Percentiles rank a stretch among this genome's conserved stretches.
Evolutionary conservation across 2,888 invertebrate genomes (phyloP).

Genomic region (Chydorus sphaericus): DNA sequence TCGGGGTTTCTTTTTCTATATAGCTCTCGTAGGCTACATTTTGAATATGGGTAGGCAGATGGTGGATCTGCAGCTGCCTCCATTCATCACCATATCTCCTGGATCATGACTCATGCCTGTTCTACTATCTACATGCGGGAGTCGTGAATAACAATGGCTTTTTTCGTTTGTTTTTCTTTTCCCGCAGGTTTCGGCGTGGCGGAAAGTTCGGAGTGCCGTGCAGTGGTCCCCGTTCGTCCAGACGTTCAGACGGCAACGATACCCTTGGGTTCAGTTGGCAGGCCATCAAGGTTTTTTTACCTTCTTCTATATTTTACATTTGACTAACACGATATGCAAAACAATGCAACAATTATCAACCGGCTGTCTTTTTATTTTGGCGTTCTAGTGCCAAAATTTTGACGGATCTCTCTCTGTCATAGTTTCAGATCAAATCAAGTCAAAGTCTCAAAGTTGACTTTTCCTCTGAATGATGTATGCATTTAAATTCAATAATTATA

Average conservation of each 20-base stretch:
- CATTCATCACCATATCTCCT: background rate
- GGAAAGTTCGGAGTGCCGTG: conserved; percentile 81
- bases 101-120: background rate
- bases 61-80: no score
- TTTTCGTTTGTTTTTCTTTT: background rate
- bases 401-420: no score
- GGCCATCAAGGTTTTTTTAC: conserved; percentile 79
- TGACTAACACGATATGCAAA: background rate
- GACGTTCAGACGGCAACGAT: conserved; percentile 86
- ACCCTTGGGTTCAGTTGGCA: conserved; percentile 92
- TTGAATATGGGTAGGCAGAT: no score
- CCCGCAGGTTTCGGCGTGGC: conserved; percentile 81
- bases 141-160: background rate
- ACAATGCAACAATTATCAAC: background rate
- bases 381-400: background rate
- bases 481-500: background rate
- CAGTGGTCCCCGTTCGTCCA: conserved; percentile 96
- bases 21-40: no score
- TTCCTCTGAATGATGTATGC: no score
- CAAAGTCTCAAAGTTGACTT: background rate
- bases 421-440: background rate
- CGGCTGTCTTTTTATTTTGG: background rate
- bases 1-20: background rate
- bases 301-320: background rate
- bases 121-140: background rate